Evolutionary conservation across 2,888 invertebrate genomes (phyloP).

Genomic region (Rhingia campestris): DNA sequence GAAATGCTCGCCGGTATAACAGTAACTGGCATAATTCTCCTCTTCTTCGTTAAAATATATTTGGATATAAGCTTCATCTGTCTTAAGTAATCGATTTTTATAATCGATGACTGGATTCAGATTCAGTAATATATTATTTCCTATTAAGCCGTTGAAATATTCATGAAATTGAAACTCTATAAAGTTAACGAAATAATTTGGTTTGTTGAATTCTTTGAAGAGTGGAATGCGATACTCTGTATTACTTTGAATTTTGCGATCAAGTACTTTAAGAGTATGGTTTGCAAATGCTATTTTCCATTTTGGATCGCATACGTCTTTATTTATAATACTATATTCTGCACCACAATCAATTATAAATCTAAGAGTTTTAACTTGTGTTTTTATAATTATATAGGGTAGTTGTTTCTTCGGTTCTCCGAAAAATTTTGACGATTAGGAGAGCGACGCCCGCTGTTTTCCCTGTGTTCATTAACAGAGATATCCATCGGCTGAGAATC

Average conservation of each 20-base stretch:
- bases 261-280: conserved; percentile 2
- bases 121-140: conserved; percentile 8
- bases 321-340: not conserved
- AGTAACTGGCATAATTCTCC: too few species aligned
- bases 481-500: conserved; percentile 31
- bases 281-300: not conserved
- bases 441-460: not conserved
- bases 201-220: not conserved
- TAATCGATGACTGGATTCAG: conserved; percentile 17
- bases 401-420: not conserved
- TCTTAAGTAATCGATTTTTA: not conserved
- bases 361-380: not conserved
- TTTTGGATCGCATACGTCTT: not conserved
- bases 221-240: not conserved
- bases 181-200: conserved; percentile 6
- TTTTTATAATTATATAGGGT: conserved; percentile 20
- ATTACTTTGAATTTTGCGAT: not conserved
- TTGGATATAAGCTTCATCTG: conserved; percentile 4
- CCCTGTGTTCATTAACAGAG: not conserved
- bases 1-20: conserved; percentile 7
- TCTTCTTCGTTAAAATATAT: conserved; percentile 22
- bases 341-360: conserved; percentile 6
- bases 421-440: conserved; percentile 8
- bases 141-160: conserved; percentile 13
- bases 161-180: conserved; percentile 8